These are phyloP conservation scores for Glaucomys volans DNA, from an alignment of 2,113 vertebrate genomes.

Conservation along the genomic window DNA sequence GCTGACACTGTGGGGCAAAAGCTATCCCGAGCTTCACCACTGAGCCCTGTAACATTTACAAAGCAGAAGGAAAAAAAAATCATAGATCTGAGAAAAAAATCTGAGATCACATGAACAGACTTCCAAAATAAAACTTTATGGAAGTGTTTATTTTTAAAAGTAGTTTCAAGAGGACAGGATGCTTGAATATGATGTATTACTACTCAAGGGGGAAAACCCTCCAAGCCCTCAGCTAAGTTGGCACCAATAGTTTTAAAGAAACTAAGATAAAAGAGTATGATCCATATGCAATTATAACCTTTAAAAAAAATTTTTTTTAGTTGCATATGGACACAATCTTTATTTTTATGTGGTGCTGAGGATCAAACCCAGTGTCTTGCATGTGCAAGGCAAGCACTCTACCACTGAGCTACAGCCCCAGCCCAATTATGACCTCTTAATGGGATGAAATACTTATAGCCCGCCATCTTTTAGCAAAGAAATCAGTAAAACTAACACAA, in stretches of 20 bases:
- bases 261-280: background rate
- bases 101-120: background rate
- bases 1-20: background rate
- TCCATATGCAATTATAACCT: background rate
- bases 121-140: constrained; percentile 39
- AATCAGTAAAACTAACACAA: constrained; percentile 34
- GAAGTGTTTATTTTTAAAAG: constrained; percentile 33
- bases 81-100: background rate
- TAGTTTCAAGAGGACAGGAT: constrained; percentile 32
- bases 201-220: background rate
- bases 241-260: constrained; percentile 44
- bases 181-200: background rate
- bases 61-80: background rate
- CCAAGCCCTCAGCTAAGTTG: background rate
- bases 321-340: too few relatives aligned
- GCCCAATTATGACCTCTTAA: background rate
- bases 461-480: constrained; percentile 57
- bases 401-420: too few relatives aligned
- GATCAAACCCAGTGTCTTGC: too few relatives aligned
- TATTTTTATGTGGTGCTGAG: too few relatives aligned
- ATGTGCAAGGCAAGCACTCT: too few relatives aligned
- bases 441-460: background rate
- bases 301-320: too few relatives aligned
- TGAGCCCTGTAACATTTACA: background rate
- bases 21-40: background rate